Conservation (phyloP, 2,888 invertebrate species). For the Boloria euphrosyne region DNA sequence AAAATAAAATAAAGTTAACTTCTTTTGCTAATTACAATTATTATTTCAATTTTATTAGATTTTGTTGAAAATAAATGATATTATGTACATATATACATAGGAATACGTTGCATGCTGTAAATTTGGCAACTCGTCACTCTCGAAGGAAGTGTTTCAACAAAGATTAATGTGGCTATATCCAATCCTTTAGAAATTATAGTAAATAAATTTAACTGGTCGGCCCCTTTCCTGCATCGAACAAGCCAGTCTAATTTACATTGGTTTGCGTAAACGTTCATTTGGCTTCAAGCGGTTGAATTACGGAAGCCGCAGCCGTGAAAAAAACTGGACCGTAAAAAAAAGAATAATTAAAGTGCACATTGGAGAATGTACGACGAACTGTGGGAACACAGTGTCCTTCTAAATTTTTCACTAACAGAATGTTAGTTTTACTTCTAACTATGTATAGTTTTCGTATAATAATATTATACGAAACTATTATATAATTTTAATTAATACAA, state of each 20-base stretch:
- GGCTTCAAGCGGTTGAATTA: slow-evolving; percentile 23
- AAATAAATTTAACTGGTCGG: slow-evolving; percentile 35
- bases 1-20: too few species aligned
- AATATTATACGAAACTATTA: too few species aligned
- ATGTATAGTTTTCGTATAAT: not conserved
- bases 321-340: slow-evolving; percentile 26
- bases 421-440: not conserved
- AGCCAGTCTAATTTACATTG: slow-evolving; percentile 41
- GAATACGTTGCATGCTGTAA: not conserved
- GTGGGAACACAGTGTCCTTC: slow-evolving; percentile 29
- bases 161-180: slow-evolving; percentile 27
- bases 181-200: slow-evolving; percentile 37
- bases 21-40: too few species aligned
- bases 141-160: slow-evolving; percentile 32
- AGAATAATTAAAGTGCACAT: slow-evolving; percentile 30
- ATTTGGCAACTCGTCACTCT: slow-evolving; percentile 21
- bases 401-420: slow-evolving; percentile 24
- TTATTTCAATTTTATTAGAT: not conserved
- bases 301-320: slow-evolving; percentile 34
- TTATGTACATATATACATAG: too few species aligned
- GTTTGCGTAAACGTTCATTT: slow-evolving; percentile 40
- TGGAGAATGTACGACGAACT: slow-evolving; percentile 23
- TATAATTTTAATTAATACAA: too few species aligned
- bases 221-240: slow-evolving; percentile 39
- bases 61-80: not conserved